Conservation (phyloP, 2,888 invertebrate species). For the Tetropium fuscum region DNA sequence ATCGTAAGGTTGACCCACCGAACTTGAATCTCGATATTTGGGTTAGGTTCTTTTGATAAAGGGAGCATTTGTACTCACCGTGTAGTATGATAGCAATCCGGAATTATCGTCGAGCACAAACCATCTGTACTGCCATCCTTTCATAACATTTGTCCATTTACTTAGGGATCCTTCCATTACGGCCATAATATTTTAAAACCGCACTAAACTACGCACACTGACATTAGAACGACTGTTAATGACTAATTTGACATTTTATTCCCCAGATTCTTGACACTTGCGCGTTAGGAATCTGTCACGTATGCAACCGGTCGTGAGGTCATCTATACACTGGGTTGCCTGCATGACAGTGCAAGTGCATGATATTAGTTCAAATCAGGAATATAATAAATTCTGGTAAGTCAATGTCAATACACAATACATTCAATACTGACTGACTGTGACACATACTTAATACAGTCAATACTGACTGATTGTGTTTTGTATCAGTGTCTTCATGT, state of each 20-base stretch:
- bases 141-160: conserved; percentile 98
- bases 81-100: conserved; percentile 96
- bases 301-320: conserved; percentile 12
- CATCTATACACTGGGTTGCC: background rate
- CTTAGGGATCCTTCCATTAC: conserved; percentile 92
- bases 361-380: no score
- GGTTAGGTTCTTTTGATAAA: conserved; percentile 13
- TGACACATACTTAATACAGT: no score
- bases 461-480: no score
- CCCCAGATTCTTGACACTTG: conserved; percentile 37
- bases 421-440: no score
- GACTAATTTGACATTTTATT: conserved; percentile 43
- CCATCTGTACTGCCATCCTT: conserved; percentile 99
- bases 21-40: conserved; percentile 13
- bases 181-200: conserved; percentile 47
- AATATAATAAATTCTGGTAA: no score
- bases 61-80: conserved; percentile 75
- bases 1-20: conserved; percentile 2
- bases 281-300: conserved; percentile 22
- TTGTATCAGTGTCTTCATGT: no score
- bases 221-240: conserved; percentile 44
- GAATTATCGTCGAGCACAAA: conserved; percentile 98
- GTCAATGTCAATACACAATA: no score
- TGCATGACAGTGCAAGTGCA: background rate
- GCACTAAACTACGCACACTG: conserved; percentile 47